Evolutionary conservation across 2,888 invertebrate genomes (phyloP), one percentile per base, ranked within the genome.

Genomic region (Spilosoma lubricipeda): DNA sequence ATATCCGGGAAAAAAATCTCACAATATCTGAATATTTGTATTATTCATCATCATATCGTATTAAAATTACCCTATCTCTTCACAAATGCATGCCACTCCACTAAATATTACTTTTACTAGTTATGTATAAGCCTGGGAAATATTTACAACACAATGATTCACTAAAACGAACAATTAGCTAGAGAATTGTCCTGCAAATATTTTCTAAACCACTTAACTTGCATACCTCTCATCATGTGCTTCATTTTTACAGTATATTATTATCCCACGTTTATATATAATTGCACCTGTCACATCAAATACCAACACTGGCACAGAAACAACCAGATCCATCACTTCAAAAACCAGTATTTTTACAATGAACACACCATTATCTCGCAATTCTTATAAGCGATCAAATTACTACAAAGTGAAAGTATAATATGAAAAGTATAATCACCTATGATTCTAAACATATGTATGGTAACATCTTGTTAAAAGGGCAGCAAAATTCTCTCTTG

Each of bases 341-440:
- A 64, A 33, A 82, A 81, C 81, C 78, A 71, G 82, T 81, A 76
- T 82, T 77, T 80, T 78, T 71, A 77, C 73, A 73, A 77, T 72
- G 52, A 77, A 76, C 48, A 66, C 82, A 81, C 83, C 70, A 83
- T 85, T 82, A 83, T 78, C 73, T 73, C 42, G 63, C 45, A 80
- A 82, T 85, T 86, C 83, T 85, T 71, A 76, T 86, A 87, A 88
- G 82, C 73, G 84, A 83, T 85, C 85, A 86, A 88, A 86, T 87
- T 88, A 85, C 86, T 81, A 81, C 82, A 45, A 86, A 90, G 91
- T 88, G 91, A 91, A 91, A 91, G 91, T 89, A 78, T 79, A 45
- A 30, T 63, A 77, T 75, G 83, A 85, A 81, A 78, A 81, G 67
- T 36, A 76, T 80, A 80, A 84, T 85, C 72, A 85, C 66, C 71